A percentile compares a stretch with the other conserved stretches of the same genome.
Conservation (phyloP, 2,888 invertebrate species). For the Spodoptera exigua region DNA sequence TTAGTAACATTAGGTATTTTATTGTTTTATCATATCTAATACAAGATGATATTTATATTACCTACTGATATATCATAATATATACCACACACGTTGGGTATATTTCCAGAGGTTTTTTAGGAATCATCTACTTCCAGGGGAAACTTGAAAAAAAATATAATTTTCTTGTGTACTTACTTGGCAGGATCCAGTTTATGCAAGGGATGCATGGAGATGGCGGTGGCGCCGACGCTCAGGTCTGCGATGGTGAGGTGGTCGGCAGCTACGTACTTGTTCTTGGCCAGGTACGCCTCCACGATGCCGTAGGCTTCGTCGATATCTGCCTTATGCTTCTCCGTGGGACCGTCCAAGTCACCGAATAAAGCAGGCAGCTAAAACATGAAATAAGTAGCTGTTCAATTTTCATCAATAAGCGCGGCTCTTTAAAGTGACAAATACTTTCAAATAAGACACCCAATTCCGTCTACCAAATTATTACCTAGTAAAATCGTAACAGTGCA, state of each 20-base stretch:
- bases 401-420: too few species aligned
- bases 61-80: too few species aligned
- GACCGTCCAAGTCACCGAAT: slow-evolving; percentile 51
- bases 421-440: too few species aligned
- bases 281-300: slow-evolving; percentile 64
- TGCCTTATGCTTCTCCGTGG: slow-evolving; percentile 47
- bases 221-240: slow-evolving; percentile 65
- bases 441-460: too few species aligned
- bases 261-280: slow-evolving; percentile 55
- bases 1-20: too few species aligned
- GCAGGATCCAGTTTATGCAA: slow-evolving; percentile 60
- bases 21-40: too few species aligned
- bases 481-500: too few species aligned
- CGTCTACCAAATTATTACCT: too few species aligned
- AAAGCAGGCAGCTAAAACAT: slow-evolving; percentile 61
- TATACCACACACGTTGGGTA: too few species aligned
- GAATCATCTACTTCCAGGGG: not conserved
- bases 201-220: slow-evolving; percentile 56
- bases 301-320: slow-evolving; percentile 64
- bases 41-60: too few species aligned
- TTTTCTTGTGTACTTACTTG: slow-evolving; percentile 53
- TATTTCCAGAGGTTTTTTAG: too few species aligned
- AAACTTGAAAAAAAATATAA: not conserved
- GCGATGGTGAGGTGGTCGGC: slow-evolving; percentile 67
- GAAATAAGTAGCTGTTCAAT: too few species aligned